A percentile compares a stretch with the other conserved stretches of the same genome.
Conservation (phyloP, 2,113 vertebrate genomes). For the Aphelocoma coerulescens region DNA sequence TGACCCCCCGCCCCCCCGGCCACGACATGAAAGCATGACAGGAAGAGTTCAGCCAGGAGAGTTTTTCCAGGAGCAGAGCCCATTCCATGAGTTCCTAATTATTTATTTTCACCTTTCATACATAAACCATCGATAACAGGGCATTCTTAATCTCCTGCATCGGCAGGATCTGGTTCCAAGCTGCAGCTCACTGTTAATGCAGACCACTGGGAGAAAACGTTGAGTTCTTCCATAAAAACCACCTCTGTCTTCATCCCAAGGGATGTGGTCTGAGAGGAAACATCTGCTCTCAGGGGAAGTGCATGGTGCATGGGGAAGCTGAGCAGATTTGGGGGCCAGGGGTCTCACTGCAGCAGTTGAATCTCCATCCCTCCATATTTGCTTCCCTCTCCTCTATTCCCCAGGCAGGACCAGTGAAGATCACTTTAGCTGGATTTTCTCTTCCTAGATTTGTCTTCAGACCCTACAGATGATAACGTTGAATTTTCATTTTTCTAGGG, state of each 20-base stretch:
- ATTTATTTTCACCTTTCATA: background rate
- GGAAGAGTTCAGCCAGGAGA: background rate
- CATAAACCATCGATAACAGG: background rate
- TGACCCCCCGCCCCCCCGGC: background rate
- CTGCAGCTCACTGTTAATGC: background rate
- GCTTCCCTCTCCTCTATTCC: background rate
- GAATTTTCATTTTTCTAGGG: background rate
- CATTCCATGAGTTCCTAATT: too few species aligned
- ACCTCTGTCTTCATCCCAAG: background rate
- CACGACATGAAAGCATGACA: rapidly evolving
- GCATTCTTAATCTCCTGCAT: rapidly evolving
- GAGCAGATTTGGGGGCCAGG: background rate
- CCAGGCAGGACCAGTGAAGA: background rate
- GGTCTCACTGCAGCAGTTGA: background rate
- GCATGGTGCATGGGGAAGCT: rapidly evolving
- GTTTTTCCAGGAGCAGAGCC: background rate
- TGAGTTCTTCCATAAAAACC: rapidly evolving
- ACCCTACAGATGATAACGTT: too few species aligned
- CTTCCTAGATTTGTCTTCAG: background rate
- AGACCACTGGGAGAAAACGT: background rate
- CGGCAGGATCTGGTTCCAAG: too few species aligned
- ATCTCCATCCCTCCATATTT: background rate
- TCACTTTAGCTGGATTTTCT: background rate
- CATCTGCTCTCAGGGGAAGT: too few species aligned
- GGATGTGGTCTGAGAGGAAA: background rate